Evolutionary conservation across 2,888 invertebrate genomes (phyloP).

Genomic region (Meliscaeva auricollis): DNA sequence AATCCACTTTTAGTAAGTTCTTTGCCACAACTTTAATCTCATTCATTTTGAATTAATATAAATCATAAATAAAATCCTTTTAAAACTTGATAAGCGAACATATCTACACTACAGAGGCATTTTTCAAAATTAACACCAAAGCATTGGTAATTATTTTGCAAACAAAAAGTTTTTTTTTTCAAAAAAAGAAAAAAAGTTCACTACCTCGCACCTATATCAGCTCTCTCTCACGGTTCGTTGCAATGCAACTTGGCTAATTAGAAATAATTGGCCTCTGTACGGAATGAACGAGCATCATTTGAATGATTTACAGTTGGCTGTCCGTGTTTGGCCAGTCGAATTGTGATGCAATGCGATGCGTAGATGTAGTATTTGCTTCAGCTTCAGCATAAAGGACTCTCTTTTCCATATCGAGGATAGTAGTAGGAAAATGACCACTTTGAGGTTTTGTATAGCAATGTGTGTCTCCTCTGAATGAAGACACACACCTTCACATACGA

Average conservation of each 20-base stretch:
- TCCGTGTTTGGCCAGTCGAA: conserved; percentile 64
- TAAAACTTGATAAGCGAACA: too few relatives aligned
- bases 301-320: conserved; percentile 70
- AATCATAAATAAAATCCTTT: too few relatives aligned
- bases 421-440: conserved; percentile 20
- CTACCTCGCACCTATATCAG: too few relatives aligned
- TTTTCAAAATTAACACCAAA: too few relatives aligned
- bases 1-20: too few relatives aligned
- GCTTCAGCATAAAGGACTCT: conserved; percentile 33
- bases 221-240: conserved; percentile 55
- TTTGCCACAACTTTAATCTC: too few relatives aligned
- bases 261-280: conserved; percentile 67
- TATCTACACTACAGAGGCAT: too few relatives aligned
- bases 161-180: too few relatives aligned
- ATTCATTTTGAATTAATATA: too few relatives aligned
- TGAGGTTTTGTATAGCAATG: conserved; percentile 16
- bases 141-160: too few relatives aligned
- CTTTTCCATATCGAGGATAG: background rate
- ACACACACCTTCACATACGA: background rate
- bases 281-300: conserved; percentile 61
- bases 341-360: conserved; percentile 48
- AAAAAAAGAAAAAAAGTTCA: background rate
- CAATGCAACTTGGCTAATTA: conserved; percentile 66
- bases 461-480: background rate
- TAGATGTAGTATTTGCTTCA: background rate